Evolutionary conservation across 2,888 invertebrate genomes (phyloP), one percentile per base, ranked within the genome.

Genomic region (Scaeva pyrastri): DNA sequence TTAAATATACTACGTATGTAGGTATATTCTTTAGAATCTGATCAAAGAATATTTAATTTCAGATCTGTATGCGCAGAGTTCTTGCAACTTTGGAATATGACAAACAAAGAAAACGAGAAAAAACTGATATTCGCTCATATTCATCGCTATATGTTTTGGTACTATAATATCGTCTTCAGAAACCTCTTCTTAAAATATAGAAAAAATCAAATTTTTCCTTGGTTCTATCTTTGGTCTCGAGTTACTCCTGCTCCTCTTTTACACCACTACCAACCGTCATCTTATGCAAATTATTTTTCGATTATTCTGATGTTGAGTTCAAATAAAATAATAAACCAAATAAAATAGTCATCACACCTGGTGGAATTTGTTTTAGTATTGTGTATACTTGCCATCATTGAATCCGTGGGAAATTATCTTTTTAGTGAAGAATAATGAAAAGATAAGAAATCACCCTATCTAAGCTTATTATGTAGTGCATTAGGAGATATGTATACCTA

Each of bases 321-420:
- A 76, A 36, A 64, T 26, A 64, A 64, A 62, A 48, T 52, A 75
- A 64, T 1, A 48, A 26, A 73, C 66, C 31, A 66, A 71, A 64
- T 26, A 64, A 48, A 48, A 26, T 58, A 73, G 68, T 60, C 52
- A 83, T 78, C 78, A 74, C 83, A 84, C 78, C 83, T 78, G 83
- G 83, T 64, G 31, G 78, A 58, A 48, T 74, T 58, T 55, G 48
- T 12, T 70, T 68, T 48, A 45, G 36, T 23, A 70, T 64, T 41
- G 26, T 10, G 11, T 70, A n/a, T 68, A 36, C 58, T 43, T 68
- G 16, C 19, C 74, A 71, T 78, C 50, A 70, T 74, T 71, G 31
- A n/a, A 78, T 36, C 70, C 83, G 83, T 84, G 83, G 78, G 83
- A 84, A 84, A 74, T 74, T 78, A 36, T 78, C 82, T 77, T 50